Base-by-base conservation (phyloP, 2,113 vertebrate genomes). In the Ifrita kowaldi region DNA sequence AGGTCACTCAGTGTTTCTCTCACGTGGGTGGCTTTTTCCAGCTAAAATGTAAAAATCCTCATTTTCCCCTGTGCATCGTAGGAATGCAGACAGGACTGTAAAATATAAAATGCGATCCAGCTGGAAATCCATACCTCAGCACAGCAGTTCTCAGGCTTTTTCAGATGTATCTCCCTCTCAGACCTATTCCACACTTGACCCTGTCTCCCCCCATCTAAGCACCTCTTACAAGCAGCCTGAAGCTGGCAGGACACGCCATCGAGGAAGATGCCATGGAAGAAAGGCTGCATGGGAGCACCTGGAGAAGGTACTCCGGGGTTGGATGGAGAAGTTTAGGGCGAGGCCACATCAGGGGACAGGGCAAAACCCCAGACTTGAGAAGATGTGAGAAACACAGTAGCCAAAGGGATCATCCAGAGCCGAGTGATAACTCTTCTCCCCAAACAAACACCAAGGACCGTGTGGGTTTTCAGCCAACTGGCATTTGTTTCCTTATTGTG, bases 1-100 rank as follows among this genome's bases (percentile, higher is more conserved):
- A 22, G 47, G 60, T 63, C 76, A 11, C 64, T 81, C 24, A 2
- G 59, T 20, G 64, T 24, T 81, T 55, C 75, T 53, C 46, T 86
- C 77, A 74, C 2, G 11, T 63, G 77, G 68, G 89, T 67, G 60
- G 77, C 42, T 97, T 89, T 84, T 77, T 89, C 73, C 68, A 74
- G 47, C 26, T 74, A 15, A 93, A 92, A 89, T 33, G 49, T 6
- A 86, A 87, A 85, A 91, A 35, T 24, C 59, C 55, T 33, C 8
- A 0, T 91, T 87, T 50, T 87, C 77, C 76, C 87, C 84, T 30
- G 60, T 70, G 93, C 35, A 26, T 74, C 60, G 6, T 30, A 91
- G 64, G 73, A 94, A 91, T 74, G 73, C 63, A 94, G 89, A 87
- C 64, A 93, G 68, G 30, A 67, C 55, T 90, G 69, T 74, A 80